These are phyloP conservation scores for Proteles cristata DNA, from an alignment of 2,113 vertebrate genomes.

Conservation along the genomic window DNA sequence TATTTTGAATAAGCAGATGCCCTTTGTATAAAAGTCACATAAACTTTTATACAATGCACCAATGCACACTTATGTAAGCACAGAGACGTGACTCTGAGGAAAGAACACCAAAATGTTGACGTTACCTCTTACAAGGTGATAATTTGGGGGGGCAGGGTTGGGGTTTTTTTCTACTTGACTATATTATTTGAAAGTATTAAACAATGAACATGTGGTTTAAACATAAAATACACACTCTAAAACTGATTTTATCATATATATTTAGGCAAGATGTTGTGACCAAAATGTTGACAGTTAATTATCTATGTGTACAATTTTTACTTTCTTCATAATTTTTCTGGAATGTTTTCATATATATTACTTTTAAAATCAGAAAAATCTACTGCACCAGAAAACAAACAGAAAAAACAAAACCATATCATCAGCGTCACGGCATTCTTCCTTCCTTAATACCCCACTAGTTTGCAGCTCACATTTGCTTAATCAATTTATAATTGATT, in stretches of 20 bases:
- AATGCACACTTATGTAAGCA: not conserved
- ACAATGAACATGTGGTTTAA: not conserved
- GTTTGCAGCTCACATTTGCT: slow-evolving; percentile 18
- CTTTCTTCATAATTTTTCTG: not conserved
- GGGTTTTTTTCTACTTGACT: not conserved
- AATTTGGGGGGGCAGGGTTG: not conserved
- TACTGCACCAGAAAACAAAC: not conserved
- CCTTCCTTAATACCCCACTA: not conserved
- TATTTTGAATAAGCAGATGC: not conserved
- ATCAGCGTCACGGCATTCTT: not conserved
- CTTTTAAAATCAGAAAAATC: not conserved
- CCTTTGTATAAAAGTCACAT: not conserved
- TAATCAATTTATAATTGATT: slow-evolving; percentile 53
- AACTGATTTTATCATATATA: not conserved
- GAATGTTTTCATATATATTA: not conserved
- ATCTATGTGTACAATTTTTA: not conserved
- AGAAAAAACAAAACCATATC: not conserved
- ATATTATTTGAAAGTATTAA: slow-evolving; percentile 5
- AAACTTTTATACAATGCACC: no score
- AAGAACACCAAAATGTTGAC: not conserved
- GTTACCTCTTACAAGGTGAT: not conserved
- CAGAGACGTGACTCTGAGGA: not conserved
- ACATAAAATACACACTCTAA: not conserved
- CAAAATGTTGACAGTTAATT: not conserved
- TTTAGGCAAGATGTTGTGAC: not conserved